These are phyloP conservation scores for Silurus asotus DNA, from an alignment of 2,113 vertebrate species.

Conservation along the genomic window DNA sequence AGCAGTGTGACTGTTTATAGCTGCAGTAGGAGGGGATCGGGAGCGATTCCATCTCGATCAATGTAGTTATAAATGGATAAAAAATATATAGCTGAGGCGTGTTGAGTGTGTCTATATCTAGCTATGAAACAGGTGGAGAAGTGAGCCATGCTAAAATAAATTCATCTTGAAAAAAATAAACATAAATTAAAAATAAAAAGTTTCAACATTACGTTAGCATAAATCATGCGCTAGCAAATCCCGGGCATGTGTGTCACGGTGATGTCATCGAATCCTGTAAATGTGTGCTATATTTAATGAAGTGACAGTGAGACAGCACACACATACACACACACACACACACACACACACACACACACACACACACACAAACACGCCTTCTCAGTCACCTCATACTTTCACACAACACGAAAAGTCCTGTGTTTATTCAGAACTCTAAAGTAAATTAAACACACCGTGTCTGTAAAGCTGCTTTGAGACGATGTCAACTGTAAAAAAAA, in stretches of 20 bases:
- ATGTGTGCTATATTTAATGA: slow-evolving; percentile 23
- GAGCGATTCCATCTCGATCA: background rate
- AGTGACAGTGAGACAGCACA: background rate
- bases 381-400: background rate
- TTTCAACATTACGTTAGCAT: background rate
- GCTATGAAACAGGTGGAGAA: background rate
- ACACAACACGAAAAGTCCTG: background rate
- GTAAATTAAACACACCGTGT: background rate
- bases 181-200: background rate
- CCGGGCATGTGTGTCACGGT: background rate
- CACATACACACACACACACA: background rate
- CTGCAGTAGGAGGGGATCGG: background rate
- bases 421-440: background rate
- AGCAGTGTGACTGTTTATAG: background rate
- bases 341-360: background rate
- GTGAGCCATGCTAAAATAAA: no score
- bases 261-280: slow-evolving; percentile 17
- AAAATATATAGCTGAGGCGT: background rate
- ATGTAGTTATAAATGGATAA: slow-evolving; percentile 2
- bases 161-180: no score
- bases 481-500: no score
- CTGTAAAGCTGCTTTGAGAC: no score
- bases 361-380: background rate
- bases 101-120: background rate
- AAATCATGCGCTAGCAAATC: background rate